Evolutionary conservation across 2,113 vertebrate genomes (phyloP).

Genomic region (Nanorana parkeri): DNA sequence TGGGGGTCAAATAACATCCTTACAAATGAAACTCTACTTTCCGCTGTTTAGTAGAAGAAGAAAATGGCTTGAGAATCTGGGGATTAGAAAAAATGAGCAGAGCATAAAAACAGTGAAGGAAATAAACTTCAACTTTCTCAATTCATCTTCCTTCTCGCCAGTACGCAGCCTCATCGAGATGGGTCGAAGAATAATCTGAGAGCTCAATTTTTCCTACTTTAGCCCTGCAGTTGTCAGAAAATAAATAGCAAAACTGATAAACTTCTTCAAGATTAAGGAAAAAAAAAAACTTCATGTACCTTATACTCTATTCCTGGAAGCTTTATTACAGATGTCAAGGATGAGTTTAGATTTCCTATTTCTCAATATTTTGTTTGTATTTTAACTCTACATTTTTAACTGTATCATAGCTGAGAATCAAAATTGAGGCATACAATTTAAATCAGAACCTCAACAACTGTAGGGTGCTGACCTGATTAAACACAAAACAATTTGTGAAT

Average conservation of each 20-base stretch:
- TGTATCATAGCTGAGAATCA: background rate
- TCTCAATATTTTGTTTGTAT: background rate
- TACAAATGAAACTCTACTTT: constrained; percentile 43
- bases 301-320: background rate
- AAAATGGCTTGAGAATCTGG: constrained; percentile 1
- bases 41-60: constrained; percentile 27
- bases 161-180: constrained; percentile 3
- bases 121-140: constrained; percentile 29
- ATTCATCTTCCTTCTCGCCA: constrained; percentile 39
- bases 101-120: constrained; percentile 24
- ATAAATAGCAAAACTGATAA: constrained; percentile 50
- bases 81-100: constrained; percentile 9
- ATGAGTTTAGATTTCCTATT: constrained; percentile 2
- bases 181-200: constrained; percentile 43
- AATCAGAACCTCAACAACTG: no score
- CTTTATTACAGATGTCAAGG: constrained; percentile 20
- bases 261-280: constrained; percentile 38
- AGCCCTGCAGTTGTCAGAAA: constrained; percentile 44
- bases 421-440: no score
- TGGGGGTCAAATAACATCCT: constrained; percentile 29
- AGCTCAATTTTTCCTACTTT: constrained; percentile 33
- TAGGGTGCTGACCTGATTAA: no score
- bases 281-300: constrained; percentile 6
- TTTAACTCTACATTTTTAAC: constrained; percentile 5
- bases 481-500: no score